phyloP scores from a whole-genome alignment of 37 sponge, comb jelly and placozoan genomes.

The Lycopodina hypogea region DNA sequence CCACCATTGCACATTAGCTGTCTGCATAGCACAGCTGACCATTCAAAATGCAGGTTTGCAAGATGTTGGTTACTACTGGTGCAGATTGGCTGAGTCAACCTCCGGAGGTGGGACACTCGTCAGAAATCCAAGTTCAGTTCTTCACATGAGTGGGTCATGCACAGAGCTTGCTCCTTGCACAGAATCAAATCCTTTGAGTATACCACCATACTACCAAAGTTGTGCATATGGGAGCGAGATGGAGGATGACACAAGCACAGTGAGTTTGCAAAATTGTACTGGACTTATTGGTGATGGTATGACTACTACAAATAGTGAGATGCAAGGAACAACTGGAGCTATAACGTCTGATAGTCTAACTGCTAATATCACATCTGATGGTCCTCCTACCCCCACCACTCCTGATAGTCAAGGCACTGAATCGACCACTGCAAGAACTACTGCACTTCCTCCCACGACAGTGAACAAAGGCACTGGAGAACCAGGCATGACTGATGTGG shows the following conservation, averaged over 20 bases:
- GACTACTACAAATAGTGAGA: no score
- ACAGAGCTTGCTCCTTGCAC: neutral
- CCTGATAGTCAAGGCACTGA: no score
- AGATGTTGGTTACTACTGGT: conserved; percentile 18
- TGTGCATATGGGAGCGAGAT: neutral
- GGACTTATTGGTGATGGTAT: no score
- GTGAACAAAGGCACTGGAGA: neutral
- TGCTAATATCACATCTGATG: no score
- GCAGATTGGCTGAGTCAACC: neutral
- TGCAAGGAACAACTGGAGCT: no score
- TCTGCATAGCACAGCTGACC: neutral
- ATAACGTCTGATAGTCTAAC: no score
- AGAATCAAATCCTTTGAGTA: neutral
- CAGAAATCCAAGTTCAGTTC: conserved; percentile 5
- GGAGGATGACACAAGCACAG: neutral
- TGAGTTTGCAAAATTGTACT: neutral
- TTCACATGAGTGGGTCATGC: neutral
- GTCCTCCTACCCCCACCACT: no score
- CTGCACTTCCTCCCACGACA: neutral
- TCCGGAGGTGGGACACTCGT: no score
- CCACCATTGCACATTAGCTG: no score
- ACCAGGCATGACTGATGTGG: neutral
- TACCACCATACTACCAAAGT: no score
- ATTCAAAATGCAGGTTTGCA: neutral
- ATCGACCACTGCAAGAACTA: no score